Base-by-base conservation (phyloP, 1,140 invertebrate genomes). In the Listronotus oregonensis region DNA sequence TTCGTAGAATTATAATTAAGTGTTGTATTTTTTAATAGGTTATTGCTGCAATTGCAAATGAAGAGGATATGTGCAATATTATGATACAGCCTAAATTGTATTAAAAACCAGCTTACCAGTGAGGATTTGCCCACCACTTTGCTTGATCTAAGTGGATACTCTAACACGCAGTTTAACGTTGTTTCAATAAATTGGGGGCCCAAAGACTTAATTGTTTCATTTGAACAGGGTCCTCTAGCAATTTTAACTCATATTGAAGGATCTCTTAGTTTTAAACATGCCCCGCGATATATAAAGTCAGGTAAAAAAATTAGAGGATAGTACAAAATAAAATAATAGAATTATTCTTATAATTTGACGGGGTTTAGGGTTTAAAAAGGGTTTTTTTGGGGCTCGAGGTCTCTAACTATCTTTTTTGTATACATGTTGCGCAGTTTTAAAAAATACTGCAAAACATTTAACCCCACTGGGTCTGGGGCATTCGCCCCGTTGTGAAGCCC, bases 31-130 rank as follows among this genome's bases (percentile, higher is more conserved):
- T n/a, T n/a, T n/a, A n/a, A n/a, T 47, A 66, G 64, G 64, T 85
- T 44, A 73, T 92, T 66, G 82, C 91, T 40, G 82, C 87, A 14
- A 82, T 90, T 32, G 85, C 84, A 10, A 92, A 91, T 78, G 86
- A 89, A 66, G 81, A 85, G 88, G 90, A 7, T 88, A 91, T 71
- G 81, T 92, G 55, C 90, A 93, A 81, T 89, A 89, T 77, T 91
- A 89, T 78, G 90, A 93, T 73, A 81, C 88, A 64, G 85, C 89
- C 15, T 79, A 54, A 83, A 84, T 17, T 84, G 85, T 52, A 80
- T 92, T 49, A 86, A 84, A 71, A 83, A 86, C 72, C 89, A 92
- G 75, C 78, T 91, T 55, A 77, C 88, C 17, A 84, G 82, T 57
- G 89, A 92, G 78, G 89, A 90, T 73, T 82, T 81, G 27, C 85